These are phyloP conservation scores for Hyposoter dolosus DNA, from an alignment of 2,888 invertebrate species.

Conservation along the genomic window DNA sequence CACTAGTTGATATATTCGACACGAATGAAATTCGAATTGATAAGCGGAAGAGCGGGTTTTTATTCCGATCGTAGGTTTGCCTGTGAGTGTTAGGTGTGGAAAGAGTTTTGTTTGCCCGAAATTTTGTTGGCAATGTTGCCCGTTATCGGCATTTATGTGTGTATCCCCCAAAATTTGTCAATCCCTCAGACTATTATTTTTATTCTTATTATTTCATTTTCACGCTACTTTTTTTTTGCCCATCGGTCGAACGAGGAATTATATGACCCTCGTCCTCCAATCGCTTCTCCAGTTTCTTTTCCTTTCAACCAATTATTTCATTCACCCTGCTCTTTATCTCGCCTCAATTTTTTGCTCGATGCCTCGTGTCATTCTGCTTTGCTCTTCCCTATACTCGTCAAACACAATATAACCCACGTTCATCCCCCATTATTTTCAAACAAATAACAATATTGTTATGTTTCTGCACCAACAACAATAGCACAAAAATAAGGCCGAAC, in stretches of 20 bases:
- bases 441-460: conserved; percentile 27
- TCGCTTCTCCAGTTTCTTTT: too few species aligned
- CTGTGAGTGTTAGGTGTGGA: conserved; percentile 83
- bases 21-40: conserved; percentile 69
- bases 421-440: conserved; percentile 2
- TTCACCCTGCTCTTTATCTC: not conserved
- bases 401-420: conserved; percentile 2
- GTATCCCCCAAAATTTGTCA: conserved; percentile 31
- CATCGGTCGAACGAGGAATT: not conserved
- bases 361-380: conserved; percentile 68
- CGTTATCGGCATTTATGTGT: conserved; percentile 77
- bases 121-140: conserved; percentile 77
- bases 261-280: not conserved
- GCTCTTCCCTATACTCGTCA: conserved; percentile 48
- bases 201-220: conserved; percentile 43
- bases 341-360: conserved; percentile 64
- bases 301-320: not conserved
- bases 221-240: not conserved
- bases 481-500: conserved; percentile 54
- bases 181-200: conserved; percentile 36
- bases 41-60: conserved; percentile 76
- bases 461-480: conserved; percentile 55
- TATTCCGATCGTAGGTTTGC: conserved; percentile 81
- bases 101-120: conserved; percentile 77
- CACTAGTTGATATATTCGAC: conserved; percentile 66